A percentile compares a stretch with the other conserved stretches of the same genome.
phyloP scores from a whole-genome alignment of 2,797 vertebrate genomes.

The Phataginus tetradactyla region DNA sequence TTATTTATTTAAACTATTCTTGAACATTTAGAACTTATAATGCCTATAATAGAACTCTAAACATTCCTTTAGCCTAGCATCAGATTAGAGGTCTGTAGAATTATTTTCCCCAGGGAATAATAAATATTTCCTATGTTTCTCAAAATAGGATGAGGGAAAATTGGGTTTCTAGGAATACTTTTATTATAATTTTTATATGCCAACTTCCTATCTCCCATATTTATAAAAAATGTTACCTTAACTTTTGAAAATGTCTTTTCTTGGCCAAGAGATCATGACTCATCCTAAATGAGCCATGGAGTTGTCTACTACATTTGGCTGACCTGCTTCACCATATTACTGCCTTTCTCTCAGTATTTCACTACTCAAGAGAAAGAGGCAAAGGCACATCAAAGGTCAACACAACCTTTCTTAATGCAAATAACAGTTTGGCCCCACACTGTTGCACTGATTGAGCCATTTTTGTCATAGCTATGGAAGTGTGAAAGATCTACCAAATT shows the following conservation, averaged over 20 bases:
- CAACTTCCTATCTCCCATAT: background rate
- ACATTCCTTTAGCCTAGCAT: conserved; percentile 20
- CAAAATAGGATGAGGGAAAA: background rate
- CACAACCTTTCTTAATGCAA: background rate
- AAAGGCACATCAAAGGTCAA: background rate
- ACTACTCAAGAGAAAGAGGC: background rate
- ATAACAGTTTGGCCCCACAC: background rate
- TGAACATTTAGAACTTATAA: conserved; percentile 17
- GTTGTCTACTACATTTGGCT: background rate
- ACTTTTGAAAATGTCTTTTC: conserved; percentile 51
- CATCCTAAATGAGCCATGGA: background rate
- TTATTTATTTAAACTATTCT: conserved; percentile 43
- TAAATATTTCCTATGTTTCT: conserved; percentile 50
- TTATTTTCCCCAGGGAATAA: background rate
- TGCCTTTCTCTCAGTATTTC: background rate
- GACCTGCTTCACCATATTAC: background rate
- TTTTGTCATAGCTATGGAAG: background rate
- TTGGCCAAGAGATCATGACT: background rate
- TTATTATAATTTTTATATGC: conserved; percentile 31
- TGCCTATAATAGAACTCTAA: conserved; percentile 18
- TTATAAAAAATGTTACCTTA: conserved; percentile 7
- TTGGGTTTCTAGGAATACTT: background rate
- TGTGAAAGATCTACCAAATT: conserved; percentile 8
- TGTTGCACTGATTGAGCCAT: background rate
- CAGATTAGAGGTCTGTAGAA: background rate